Conservation (phyloP, 1,140 invertebrate genomes). For the Diplogasteroides magnus region DNA sequence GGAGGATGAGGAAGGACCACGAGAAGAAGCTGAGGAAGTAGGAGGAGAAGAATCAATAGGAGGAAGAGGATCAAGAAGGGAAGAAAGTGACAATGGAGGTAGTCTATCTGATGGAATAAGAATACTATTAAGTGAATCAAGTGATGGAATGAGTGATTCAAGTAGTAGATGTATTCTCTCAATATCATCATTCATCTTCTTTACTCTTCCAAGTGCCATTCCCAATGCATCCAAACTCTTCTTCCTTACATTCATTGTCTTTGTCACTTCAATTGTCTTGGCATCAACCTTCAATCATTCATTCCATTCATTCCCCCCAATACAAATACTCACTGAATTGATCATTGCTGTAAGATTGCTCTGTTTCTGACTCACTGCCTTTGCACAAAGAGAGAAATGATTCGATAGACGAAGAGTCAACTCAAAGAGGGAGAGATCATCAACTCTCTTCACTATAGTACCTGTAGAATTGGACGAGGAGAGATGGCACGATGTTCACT, state of each 20-base stretch:
- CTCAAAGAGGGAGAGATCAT: slow-evolving; percentile 9
- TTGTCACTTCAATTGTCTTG: slow-evolving; percentile 4
- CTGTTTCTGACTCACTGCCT: slow-evolving; percentile 36
- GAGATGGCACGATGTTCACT: slow-evolving; percentile 14
- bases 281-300: background rate
- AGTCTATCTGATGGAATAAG: background rate
- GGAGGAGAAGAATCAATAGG: background rate
- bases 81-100: background rate
- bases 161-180: slow-evolving; percentile 2
- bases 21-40: background rate
- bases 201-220: background rate
- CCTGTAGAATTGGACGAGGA: background rate
- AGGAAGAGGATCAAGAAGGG: background rate
- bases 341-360: slow-evolving; percentile 27
- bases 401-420: slow-evolving; percentile 40
- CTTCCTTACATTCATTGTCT: background rate
- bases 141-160: background rate
- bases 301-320: no score
- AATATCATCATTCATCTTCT: slow-evolving; percentile 6
- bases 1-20: background rate
- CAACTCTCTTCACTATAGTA: no score
- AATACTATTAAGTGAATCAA: background rate
- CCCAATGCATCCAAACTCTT: slow-evolving; percentile 3
- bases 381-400: slow-evolving; percentile 36
- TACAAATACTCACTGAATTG: slow-evolving; percentile 26